A percentile compares a stretch with the other conserved stretches of the same genome.
Evolutionary conservation across 2,888 invertebrate genomes (phyloP).

Genomic region (Epicampocera succincta): DNA sequence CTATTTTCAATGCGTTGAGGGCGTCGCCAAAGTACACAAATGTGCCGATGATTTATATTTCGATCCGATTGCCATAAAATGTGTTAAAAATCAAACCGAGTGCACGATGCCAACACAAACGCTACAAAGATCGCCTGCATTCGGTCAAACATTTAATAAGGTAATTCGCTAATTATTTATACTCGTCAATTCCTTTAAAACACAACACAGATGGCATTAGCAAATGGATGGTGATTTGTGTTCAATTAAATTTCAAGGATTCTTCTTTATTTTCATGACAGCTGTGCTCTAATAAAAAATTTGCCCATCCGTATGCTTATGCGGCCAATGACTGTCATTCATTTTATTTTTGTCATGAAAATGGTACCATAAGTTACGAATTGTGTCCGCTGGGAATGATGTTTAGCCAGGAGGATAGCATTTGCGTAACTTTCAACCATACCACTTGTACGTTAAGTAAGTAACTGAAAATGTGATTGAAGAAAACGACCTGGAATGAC

Average conservation of each 20-base stretch:
- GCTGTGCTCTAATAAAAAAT: conserved; percentile 63
- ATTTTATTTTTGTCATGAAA: conserved; percentile 69
- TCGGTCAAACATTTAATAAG: conserved; percentile 41
- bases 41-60: conserved; percentile 72
- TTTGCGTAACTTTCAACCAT: conserved; percentile 52
- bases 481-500: too few species aligned
- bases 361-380: conserved; percentile 58
- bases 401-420: conserved; percentile 39
- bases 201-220: background rate
- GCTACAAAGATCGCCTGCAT: conserved; percentile 41
- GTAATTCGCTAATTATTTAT: conserved; percentile 14
- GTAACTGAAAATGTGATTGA: too few species aligned
- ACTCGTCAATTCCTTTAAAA: too few species aligned
- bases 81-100: conserved; percentile 70
- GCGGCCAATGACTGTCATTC: conserved; percentile 71
- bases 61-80: conserved; percentile 67
- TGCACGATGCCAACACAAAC: conserved; percentile 63
- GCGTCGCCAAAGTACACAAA: conserved; percentile 69
- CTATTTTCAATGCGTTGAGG: conserved; percentile 73
- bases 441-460: conserved; percentile 46
- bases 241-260: background rate
- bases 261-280: conserved; percentile 38
- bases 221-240: background rate
- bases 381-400: conserved; percentile 64
- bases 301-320: conserved; percentile 67